Conservation (phyloP, 2,888 invertebrate genomes). For the Opisthograptis luteolata region DNA sequence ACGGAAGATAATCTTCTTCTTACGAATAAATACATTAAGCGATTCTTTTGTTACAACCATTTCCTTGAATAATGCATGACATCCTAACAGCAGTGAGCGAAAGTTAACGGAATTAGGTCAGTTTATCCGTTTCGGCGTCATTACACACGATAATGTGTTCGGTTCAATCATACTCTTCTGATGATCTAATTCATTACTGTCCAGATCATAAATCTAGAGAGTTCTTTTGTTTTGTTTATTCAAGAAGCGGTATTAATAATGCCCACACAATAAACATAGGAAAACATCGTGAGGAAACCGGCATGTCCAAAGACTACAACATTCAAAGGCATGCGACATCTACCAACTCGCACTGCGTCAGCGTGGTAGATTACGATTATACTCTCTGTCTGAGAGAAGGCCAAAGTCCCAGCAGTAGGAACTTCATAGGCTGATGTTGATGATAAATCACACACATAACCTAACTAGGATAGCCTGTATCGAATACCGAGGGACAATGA, state of each 20-base stretch:
- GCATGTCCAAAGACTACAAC: too few species aligned
- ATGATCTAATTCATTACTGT: conserved; percentile 17
- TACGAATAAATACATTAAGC: conserved; percentile 20
- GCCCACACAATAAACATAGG: too few species aligned
- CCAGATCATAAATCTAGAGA: conserved; percentile 10
- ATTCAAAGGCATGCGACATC: too few species aligned
- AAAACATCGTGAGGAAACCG: too few species aligned
- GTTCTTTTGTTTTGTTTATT: conserved; percentile 19
- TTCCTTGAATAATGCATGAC: conserved; percentile 25
- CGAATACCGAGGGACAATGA: too few species aligned
- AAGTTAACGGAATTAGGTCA: conserved; percentile 28
- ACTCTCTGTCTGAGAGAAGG: too few species aligned
- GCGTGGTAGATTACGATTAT: too few species aligned
- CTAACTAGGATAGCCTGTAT: too few species aligned
- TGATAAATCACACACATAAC: too few species aligned
- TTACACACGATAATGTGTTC: conserved; percentile 24
- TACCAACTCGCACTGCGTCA: too few species aligned
- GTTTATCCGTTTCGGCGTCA: conserved; percentile 26
- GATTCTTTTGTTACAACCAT: conserved; percentile 17
- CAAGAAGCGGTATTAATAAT: not conserved
- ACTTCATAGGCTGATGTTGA: too few species aligned
- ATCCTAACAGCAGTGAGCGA: conserved; percentile 11
- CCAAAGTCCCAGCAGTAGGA: too few species aligned
- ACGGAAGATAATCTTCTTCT: conserved; percentile 8
- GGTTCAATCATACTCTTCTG: conserved; percentile 20